Conservation (phyloP, 2,797 vertebrate genomes). For the Corythornis leucogaster region DNA sequence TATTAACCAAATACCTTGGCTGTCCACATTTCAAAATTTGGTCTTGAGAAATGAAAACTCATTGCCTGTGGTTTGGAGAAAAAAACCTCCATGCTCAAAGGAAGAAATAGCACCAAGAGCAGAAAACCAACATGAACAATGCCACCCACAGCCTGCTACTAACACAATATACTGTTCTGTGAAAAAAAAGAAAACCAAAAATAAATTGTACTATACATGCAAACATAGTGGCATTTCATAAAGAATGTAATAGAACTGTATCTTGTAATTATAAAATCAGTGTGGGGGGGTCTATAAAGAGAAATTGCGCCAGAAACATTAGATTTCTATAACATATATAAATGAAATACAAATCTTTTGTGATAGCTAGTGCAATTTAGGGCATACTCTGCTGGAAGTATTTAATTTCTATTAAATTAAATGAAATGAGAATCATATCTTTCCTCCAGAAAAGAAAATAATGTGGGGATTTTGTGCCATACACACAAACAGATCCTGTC, state of each 20-base stretch:
- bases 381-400: not conserved
- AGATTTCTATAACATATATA: not conserved
- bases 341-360: not conserved
- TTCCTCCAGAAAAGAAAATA: not conserved
- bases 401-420: not conserved
- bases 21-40: not conserved
- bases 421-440: not conserved
- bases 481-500: not conserved
- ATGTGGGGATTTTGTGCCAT: not conserved
- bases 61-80: not conserved
- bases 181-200: conserved; percentile 9
- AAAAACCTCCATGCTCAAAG: not conserved
- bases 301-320: not conserved
- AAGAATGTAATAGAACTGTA: not conserved
- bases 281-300: not conserved
- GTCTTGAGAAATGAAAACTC: not conserved
- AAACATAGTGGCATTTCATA: not conserved
- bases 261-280: not conserved
- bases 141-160: not conserved
- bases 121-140: conserved; percentile 9
- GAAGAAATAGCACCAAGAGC: not conserved
- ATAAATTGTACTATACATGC: not conserved
- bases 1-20: not conserved
- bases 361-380: not conserved
- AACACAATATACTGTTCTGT: not conserved